Base-by-base conservation (phyloP, 2,797 vertebrate genomes). In the Poeciliopsis gracilis region DNA sequence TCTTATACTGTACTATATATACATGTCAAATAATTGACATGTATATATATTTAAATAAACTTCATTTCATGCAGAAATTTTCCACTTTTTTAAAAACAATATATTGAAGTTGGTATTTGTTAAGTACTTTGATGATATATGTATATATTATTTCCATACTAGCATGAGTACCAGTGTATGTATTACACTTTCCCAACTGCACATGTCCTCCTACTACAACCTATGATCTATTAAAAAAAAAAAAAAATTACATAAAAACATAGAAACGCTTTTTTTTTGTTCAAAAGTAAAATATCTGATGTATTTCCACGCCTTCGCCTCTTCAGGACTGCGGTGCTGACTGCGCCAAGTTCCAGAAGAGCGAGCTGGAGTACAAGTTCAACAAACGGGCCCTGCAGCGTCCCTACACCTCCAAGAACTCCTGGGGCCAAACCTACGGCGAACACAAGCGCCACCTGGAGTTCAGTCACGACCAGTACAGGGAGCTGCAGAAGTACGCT, bases 341-440 rank as follows among this genome's bases (percentile, higher is more conserved):
- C 71, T 99, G 98, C 84, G 97, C 97, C 36, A 99, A 99, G 87
- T 97, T 99, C 84, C 98, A 99, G 93, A 99, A 99, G 88, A 99
- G 98, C 3, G 98, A 98, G 66, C 82, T 99, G 79, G 96, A 98
- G 73, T 9, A 87, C 53, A 96, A 95, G 75, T 96, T 96, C 72
- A 96, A 94, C 85, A 94, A 94, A 75, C 80, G 23, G 13, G 95
- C 95, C 1, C 72, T 96, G 91, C 92, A 89, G 41, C 91, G 95
- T 0, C 91, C 93, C 0, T 96, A 96, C 90, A 93, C 74, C 2
- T 92, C 95, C n/a, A 82, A 90, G 73, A 80, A 96, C 73, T 96
- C 95, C 15, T 96, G 95, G 95, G 98, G 98, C 0, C 94, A 95
- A 84, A 99, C 98, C 0, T 99, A 99, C 0, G 97, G 98, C 1